Evolutionary conservation across 2,113 vertebrate species (phyloP).

Genomic region (Setophaga petechia): DNA sequence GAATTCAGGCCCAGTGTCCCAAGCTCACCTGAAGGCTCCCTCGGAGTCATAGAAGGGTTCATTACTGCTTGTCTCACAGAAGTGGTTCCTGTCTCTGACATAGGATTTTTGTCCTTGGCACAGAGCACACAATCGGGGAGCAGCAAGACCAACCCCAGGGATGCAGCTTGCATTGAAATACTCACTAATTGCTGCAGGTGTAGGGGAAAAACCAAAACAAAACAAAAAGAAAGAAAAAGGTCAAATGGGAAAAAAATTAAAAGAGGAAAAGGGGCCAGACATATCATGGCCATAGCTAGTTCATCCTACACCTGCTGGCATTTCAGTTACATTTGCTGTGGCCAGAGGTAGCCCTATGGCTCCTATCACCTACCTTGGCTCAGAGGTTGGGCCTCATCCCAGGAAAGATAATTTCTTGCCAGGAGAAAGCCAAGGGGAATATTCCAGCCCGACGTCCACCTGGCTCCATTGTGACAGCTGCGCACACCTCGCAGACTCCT

Average conservation of each 20-base stretch:
- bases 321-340: not conserved
- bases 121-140: slow-evolving; percentile 76
- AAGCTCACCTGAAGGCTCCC: slow-evolving; percentile 85
- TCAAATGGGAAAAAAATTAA: not conserved
- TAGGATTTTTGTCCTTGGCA: slow-evolving; percentile 87
- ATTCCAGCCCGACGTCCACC: slow-evolving; percentile 90
- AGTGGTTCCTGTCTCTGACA: slow-evolving; percentile 82
- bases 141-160: slow-evolving; percentile 80
- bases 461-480: slow-evolving; percentile 86
- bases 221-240: not conserved
- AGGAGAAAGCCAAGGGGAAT: slow-evolving; percentile 87
- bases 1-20: not conserved
- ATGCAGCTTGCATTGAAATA: slow-evolving; percentile 88
- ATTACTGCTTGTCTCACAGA: slow-evolving; percentile 85
- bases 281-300: not conserved
- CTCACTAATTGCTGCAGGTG: slow-evolving; percentile 73
- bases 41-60: slow-evolving; percentile 88
- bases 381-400: slow-evolving; percentile 83
- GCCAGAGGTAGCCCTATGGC: not conserved
- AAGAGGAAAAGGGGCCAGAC: not conserved
- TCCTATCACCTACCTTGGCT: slow-evolving; percentile 75
- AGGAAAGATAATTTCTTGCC: slow-evolving; percentile 81
- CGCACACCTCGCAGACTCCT: slow-evolving; percentile 74
- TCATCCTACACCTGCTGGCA: not conserved
- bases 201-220: not conserved